A percentile compares a stretch with the other conserved stretches of the same genome.
Conservation (phyloP, 2,113 vertebrate species). For the Plecotus auritus region DNA sequence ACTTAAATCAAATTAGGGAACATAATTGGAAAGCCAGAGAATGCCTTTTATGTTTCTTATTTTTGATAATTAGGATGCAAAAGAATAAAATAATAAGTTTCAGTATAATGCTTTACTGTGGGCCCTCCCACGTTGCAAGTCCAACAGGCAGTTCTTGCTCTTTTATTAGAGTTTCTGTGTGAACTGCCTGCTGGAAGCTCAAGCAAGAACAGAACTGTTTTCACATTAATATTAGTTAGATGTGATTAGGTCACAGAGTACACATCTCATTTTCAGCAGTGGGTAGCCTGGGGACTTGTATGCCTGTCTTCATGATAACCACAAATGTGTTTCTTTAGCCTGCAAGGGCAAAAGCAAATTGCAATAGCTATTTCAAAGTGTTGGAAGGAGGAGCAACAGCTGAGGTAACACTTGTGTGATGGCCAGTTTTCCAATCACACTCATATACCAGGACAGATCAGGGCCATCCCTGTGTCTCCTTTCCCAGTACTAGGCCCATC, state of each 20-base stretch:
- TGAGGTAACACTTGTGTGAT: background rate
- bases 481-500: background rate
- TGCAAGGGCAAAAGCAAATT: background rate
- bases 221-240: conserved; percentile 7
- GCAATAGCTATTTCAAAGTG: background rate
- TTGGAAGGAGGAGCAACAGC: background rate
- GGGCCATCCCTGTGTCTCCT: background rate
- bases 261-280: conserved; percentile 16
- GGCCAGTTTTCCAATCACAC: background rate
- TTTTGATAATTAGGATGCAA: conserved; percentile 2
- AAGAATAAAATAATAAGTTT: background rate
- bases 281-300: background rate
- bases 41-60: conserved; percentile 24
- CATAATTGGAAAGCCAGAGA: background rate
- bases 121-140: background rate
- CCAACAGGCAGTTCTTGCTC: background rate
- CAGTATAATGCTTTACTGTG: background rate
- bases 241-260: conserved; percentile 41
- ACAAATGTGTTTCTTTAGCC: background rate
- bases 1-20: conserved; percentile 25
- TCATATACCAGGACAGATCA: background rate
- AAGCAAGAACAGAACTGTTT: background rate
- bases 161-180: background rate
- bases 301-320: conserved; percentile 16
- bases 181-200: background rate